Conservation (phyloP, 2,888 invertebrate species). For the Drosophila siamana region DNA sequence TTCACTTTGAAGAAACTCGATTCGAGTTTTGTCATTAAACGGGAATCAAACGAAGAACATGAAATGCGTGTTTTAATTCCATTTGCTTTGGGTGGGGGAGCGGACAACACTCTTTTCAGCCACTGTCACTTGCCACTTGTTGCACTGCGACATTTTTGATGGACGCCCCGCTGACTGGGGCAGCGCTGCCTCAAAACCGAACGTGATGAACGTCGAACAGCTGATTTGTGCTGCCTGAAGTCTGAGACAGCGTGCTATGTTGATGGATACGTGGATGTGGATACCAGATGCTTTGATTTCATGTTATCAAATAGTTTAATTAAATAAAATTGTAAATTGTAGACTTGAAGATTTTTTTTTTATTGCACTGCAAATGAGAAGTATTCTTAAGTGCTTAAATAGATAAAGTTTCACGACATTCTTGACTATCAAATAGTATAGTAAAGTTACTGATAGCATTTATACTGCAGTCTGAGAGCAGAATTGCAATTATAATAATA, state of each 20-base stretch:
- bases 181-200: not conserved
- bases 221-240: slow-evolving; percentile 19
- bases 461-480: no score
- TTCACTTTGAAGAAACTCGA: slow-evolving; percentile 1
- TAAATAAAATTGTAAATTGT: not conserved
- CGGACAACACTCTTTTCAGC: slow-evolving; percentile 15
- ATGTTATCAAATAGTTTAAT: not conserved
- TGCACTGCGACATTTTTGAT: slow-evolving; percentile 34
- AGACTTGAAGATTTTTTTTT: not conserved
- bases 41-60: not conserved
- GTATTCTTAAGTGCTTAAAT: no score
- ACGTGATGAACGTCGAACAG: slow-evolving; percentile 30
- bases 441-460: no score
- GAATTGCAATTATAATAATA: no score
- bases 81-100: not conserved
- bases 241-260: not conserved
- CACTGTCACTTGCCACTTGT: slow-evolving; percentile 35
- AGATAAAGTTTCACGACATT: no score
- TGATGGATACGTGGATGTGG: not conserved
- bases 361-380: not conserved
- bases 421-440: no score
- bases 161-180: slow-evolving; percentile 14
- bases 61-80: slow-evolving; percentile 11
- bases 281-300: not conserved
- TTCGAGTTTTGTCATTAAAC: not conserved